phyloP scores from a whole-genome alignment of 1,140 invertebrate genomes.

The Dendroctonus valens region DNA sequence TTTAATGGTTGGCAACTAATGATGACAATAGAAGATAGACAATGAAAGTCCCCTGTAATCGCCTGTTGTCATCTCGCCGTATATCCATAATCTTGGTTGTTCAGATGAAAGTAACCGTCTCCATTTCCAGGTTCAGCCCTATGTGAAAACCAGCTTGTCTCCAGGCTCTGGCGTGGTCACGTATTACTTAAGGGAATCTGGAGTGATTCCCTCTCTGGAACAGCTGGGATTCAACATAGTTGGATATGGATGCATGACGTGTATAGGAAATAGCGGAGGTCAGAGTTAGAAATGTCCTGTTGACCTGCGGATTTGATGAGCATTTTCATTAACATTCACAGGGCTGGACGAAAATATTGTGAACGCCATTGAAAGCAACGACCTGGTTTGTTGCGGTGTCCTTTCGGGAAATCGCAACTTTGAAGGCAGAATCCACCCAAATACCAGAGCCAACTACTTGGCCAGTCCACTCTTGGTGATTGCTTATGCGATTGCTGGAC shows the following conservation, averaged over 20 bases:
- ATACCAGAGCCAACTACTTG: slow-evolving; percentile 94
- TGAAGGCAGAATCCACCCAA: slow-evolving; percentile 95
- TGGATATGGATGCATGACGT: slow-evolving; percentile 98
- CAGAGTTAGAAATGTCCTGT: not conserved
- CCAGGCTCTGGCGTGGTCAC: slow-evolving; percentile 98
- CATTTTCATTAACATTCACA: not conserved
- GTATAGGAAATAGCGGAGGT: slow-evolving; percentile 94
- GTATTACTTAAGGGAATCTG: slow-evolving; percentile 85
- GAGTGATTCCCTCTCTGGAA: slow-evolving; percentile 83
- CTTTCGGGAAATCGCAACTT: slow-evolving; percentile 97
- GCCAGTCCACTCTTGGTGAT: slow-evolving; percentile 95
- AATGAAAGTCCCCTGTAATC: too few relatives aligned
- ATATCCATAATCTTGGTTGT: too few relatives aligned
- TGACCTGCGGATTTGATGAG: not conserved
- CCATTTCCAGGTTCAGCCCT: slow-evolving; percentile 69
- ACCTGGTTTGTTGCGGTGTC: slow-evolving; percentile 91
- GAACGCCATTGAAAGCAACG: slow-evolving; percentile 93
- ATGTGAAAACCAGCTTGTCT: slow-evolving; percentile 94
- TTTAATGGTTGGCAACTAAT: too few relatives aligned
- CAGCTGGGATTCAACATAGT: slow-evolving; percentile 87
- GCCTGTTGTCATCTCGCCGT: too few relatives aligned
- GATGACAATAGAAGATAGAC: too few relatives aligned
- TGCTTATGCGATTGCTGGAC: slow-evolving; percentile 94
- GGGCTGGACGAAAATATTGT: slow-evolving; percentile 80
- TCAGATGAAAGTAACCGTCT: not conserved